Conservation (phyloP, 2,113 vertebrate genomes). For the Myrmecobius fasciatus region DNA sequence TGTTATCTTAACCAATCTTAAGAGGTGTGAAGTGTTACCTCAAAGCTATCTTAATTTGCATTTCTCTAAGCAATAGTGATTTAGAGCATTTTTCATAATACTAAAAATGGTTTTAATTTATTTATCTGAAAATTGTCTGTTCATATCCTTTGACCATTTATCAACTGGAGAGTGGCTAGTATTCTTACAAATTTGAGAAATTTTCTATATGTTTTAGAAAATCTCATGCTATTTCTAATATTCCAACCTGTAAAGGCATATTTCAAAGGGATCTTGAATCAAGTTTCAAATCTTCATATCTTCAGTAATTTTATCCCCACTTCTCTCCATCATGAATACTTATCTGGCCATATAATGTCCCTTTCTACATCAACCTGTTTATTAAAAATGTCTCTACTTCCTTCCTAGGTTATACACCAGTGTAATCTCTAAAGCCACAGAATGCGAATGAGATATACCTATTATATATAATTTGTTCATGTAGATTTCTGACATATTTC, state of each 20-base stretch:
- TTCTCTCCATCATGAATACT: neutral
- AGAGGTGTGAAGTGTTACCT: too few relatives aligned
- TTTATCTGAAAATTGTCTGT: too few relatives aligned
- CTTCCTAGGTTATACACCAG: neutral
- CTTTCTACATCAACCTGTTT: neutral
- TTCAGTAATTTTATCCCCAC: neutral
- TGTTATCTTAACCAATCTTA: too few relatives aligned
- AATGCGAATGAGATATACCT: neutral
- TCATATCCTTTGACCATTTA: too few relatives aligned
- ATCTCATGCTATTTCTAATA: neutral
- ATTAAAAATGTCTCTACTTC: neutral
- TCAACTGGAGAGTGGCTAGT: too few relatives aligned
- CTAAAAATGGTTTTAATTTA: too few relatives aligned
- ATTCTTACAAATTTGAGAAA: too few relatives aligned
- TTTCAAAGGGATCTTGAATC: neutral
- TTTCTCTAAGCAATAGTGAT: too few relatives aligned
- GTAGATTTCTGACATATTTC: neutral
- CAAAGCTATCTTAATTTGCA: too few relatives aligned
- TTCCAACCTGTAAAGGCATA: neutral
- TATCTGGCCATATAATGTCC: neutral
- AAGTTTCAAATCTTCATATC: neutral
- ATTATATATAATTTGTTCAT: neutral
- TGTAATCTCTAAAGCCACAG: neutral
- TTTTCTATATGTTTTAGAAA: too few relatives aligned
- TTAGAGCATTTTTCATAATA: too few relatives aligned